Base-by-base conservation (phyloP, 2,888 invertebrate genomes). In the Byasa hedistus region DNA sequence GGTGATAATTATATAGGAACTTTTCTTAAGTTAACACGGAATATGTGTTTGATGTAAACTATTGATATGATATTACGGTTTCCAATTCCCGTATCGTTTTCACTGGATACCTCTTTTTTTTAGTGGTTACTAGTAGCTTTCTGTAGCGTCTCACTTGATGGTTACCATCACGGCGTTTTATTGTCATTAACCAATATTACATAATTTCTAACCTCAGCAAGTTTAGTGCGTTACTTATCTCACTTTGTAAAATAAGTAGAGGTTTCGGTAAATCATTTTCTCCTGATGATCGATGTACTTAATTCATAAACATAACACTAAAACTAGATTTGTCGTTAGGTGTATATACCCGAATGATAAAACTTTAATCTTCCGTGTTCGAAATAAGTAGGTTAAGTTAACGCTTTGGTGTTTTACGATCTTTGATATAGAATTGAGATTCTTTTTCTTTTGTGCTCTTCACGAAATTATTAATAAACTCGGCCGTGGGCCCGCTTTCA, bases 401-500 rank as follows among this genome's bases (percentile, higher is more conserved):
- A 61, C 1, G n/a, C 54, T 7, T 23, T n/a, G 12, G 10, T 23
- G 15, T 24, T 61, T 61, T 56, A 55, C n/a, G 39, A 55, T 32
- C 2, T 39, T 54, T 55, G n/a, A 55, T 44, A 39, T 55, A 61
- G 36, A 55, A 0, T 39, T 61, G 39, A 39, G 39, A 36, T 23
- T 23, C 22, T 17, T 36, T 55, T 39, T 55, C 55, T 23, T 61
- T 55, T 54, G 32, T 61, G 55, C 22, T n/a, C 3, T n/a, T 52
- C 21, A 8, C 21, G 21, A 52, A 52, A 52, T 52, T 52, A n/a
- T 21, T 21, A 52, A 52, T 19, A 52, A 21, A 52, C 7, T 52
- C 52, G n/a, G 48, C 12, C 1, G 48, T n/a, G n/a, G 48, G 48
- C 5, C 17, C 48, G 52, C 22, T 21, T 51, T 24, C 24, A 55